A percentile compares a stretch with the other conserved stretches of the same genome.
Evolutionary conservation across 2,797 vertebrate species (phyloP).

Genomic region (Cygnus olor): DNA sequence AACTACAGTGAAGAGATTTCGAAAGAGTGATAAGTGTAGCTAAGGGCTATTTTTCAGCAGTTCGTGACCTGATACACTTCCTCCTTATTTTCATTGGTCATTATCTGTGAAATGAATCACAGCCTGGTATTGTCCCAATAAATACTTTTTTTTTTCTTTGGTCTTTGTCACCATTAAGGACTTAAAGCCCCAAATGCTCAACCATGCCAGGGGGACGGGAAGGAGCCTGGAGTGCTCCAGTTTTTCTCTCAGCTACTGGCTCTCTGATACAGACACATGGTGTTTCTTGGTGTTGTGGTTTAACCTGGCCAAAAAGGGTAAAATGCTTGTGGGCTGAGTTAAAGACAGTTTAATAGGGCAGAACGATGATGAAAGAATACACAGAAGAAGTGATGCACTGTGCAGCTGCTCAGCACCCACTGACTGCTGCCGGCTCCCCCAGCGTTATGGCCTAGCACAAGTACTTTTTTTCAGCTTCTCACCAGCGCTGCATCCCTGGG

Average conservation of each 20-base stretch:
- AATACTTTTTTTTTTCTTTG: background rate
- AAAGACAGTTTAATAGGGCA: no score
- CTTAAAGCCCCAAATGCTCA: background rate
- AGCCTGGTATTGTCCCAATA: background rate
- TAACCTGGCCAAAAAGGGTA: no score
- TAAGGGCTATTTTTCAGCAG: background rate
- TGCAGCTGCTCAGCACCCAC: no score
- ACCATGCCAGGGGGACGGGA: accelerated
- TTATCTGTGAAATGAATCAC: background rate
- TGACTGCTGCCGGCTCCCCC: no score
- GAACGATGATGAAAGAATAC: no score
- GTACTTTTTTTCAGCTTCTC: background rate
- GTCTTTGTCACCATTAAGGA: background rate
- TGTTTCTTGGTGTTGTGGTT: background rate
- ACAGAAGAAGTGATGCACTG: no score
- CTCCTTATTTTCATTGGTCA: background rate
- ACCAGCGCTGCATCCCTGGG: background rate
- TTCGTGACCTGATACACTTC: background rate
- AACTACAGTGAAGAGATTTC: background rate
- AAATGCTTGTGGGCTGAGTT: no score
- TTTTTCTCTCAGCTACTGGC: background rate
- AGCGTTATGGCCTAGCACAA: no score
- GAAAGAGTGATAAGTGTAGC: background rate
- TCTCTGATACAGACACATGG: background rate
- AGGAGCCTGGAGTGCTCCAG: background rate